Percentiles rank a stretch among this genome's conserved stretches.
Conservation (phyloP, 2,888 invertebrate species). For the Sipha maydis region DNA sequence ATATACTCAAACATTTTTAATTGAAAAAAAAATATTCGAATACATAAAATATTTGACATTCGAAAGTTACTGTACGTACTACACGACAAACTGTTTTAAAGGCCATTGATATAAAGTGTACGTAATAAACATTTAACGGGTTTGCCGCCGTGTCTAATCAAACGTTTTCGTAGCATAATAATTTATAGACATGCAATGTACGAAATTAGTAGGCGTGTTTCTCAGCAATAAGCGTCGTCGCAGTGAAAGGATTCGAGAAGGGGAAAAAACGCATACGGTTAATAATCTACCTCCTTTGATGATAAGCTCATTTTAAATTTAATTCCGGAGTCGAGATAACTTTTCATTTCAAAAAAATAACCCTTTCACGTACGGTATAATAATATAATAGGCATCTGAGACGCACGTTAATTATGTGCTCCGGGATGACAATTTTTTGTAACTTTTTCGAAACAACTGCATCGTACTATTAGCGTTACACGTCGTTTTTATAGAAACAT, state of each 20-base stretch:
- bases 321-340: background rate
- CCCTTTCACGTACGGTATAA: background rate
- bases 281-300: background rate
- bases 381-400: background rate
- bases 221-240: background rate
- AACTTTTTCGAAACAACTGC: no score
- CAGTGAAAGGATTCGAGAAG: background rate
- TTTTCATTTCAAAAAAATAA: background rate
- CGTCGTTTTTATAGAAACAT: background rate
- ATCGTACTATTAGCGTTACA: background rate
- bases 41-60: background rate
- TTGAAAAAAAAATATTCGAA: background rate
- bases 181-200: conserved; percentile 8
- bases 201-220: conserved; percentile 34
- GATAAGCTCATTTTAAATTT: background rate
- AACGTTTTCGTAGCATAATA: conserved; percentile 19
- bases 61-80: background rate
- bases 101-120: background rate
- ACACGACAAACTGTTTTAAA: background rate
- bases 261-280: background rate
- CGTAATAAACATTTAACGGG: conserved; percentile 18
- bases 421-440: background rate
- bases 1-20: background rate
- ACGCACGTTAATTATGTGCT: background rate
- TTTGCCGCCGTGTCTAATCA: background rate